Percentiles rank a stretch among this genome's conserved stretches.
These are phyloP conservation scores for Caenorhabditis drosophilae DNA, from an alignment of 2,888 invertebrate species.

Conservation along the genomic window DNA sequence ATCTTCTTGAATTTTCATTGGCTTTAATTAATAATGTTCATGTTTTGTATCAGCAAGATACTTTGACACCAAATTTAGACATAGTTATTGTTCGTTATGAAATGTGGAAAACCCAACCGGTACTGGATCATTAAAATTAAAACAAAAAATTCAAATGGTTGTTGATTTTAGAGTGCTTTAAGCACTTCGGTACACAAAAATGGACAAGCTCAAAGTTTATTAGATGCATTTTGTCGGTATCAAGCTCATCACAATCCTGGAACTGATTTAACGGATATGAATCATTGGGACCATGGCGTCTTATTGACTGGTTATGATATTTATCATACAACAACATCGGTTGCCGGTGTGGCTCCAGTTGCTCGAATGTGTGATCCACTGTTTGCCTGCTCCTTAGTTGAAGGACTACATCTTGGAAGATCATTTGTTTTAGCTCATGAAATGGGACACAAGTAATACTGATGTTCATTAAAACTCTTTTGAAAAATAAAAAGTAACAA, in stretches of 20 bases:
- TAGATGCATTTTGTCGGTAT: conserved; percentile 67
- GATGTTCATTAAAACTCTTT: background rate
- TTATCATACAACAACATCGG: conserved; percentile 68
- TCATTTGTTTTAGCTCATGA: conserved; percentile 69
- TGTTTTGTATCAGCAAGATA: conserved; percentile 64
- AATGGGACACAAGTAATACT: conserved; percentile 69
- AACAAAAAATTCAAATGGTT: background rate
- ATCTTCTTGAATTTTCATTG: conserved; percentile 67
- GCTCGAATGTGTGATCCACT: conserved; percentile 69
- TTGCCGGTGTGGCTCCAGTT: conserved; percentile 69
- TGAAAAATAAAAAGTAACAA: background rate
- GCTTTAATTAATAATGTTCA: conserved; percentile 69
- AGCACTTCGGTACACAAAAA: conserved; percentile 62
- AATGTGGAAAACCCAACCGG: conserved; percentile 68
- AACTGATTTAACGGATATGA: conserved; percentile 65
- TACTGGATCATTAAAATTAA: conserved; percentile 18
- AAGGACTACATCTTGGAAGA: conserved; percentile 68
- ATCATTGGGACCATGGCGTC: conserved; percentile 69
- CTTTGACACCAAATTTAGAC: conserved; percentile 65
- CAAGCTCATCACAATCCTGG: conserved; percentile 67
- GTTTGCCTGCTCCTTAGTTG: conserved; percentile 68
- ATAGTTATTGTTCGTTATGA: conserved; percentile 68
- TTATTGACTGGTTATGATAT: conserved; percentile 68
- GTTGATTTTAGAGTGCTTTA: conserved; percentile 51
- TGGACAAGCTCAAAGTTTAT: conserved; percentile 68